Percentiles rank a stretch among this genome's conserved stretches.
phyloP scores from a whole-genome alignment of 2,113 vertebrate genomes.

The Procapra przewalskii region DNA sequence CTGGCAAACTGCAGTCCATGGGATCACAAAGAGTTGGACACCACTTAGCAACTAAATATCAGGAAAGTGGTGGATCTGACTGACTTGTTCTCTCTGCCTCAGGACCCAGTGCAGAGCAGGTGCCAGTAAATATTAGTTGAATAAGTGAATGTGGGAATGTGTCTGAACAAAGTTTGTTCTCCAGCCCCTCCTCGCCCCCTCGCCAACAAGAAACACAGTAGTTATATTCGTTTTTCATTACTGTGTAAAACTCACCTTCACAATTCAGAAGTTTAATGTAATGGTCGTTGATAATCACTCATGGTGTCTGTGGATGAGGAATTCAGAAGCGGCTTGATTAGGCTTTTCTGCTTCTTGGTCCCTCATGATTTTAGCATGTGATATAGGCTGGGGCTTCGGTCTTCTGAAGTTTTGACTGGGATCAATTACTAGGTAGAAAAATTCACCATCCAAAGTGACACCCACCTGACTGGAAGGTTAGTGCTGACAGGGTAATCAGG shows the following conservation, averaged over 20 bases:
- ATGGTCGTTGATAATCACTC: not conserved
- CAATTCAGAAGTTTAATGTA: not conserved
- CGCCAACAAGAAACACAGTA: not conserved
- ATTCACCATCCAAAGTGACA: not conserved
- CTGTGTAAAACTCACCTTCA: not conserved
- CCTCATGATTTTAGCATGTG: not conserved
- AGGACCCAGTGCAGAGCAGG: not conserved
- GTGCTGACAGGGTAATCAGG: not conserved
- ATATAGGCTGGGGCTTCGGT: not conserved
- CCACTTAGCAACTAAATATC: not conserved
- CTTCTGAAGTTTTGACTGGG: not conserved
- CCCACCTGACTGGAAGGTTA: not conserved
- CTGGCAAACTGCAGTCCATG: not conserved
- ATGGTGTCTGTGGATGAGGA: not conserved
- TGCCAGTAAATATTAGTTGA: not conserved
- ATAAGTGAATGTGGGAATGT: not conserved
- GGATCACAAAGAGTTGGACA: not conserved
- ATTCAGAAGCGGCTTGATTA: not conserved
- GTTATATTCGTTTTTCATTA: not conserved
- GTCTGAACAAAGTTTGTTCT: not conserved
- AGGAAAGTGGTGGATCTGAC: not conserved
- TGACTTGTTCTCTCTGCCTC: not conserved
- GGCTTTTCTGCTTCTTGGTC: not conserved
- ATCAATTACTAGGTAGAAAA: not conserved
- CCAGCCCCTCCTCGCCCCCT: fast-evolving